A percentile compares a stretch with the other conserved stretches of the same genome.
These are phyloP conservation scores for Polydrusus tereticollis DNA, from an alignment of 2,888 invertebrate species.

Conservation along the genomic window DNA sequence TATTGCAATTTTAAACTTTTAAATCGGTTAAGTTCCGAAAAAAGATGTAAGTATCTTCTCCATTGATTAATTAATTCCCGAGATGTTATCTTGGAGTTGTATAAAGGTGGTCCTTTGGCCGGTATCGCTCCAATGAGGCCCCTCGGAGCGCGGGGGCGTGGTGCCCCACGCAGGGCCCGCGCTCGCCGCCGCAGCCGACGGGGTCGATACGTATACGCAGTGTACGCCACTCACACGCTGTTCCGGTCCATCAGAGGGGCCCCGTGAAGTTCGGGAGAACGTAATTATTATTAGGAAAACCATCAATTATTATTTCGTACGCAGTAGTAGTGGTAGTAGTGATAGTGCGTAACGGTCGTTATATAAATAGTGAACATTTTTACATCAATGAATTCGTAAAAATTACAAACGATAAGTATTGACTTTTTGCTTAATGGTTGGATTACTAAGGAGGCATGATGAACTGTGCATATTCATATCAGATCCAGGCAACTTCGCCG, in stretches of 20 bases:
- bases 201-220: slow-evolving; percentile 55
- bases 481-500: slow-evolving; percentile 64
- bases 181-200: slow-evolving; percentile 32
- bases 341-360: slow-evolving; percentile 60
- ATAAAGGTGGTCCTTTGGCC: slow-evolving; percentile 50
- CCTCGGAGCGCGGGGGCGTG: slow-evolving; percentile 50
- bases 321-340: slow-evolving; percentile 57
- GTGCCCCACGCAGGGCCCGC: slow-evolving; percentile 44
- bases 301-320: slow-evolving; percentile 60
- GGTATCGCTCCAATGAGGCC: slow-evolving; percentile 51
- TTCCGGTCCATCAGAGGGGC: slow-evolving; percentile 57
- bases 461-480: slow-evolving; percentile 65
- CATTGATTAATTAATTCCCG: slow-evolving; percentile 44
- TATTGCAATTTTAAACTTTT: neutral
- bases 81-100: slow-evolving; percentile 46
- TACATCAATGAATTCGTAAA: too few relatives aligned
- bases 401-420: too few relatives aligned
- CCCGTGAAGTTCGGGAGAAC: slow-evolving; percentile 28
- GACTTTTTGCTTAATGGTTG: slow-evolving; percentile 5
- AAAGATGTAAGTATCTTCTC: slow-evolving; percentile 33
- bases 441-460: slow-evolving; percentile 51
- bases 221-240: slow-evolving; percentile 59
- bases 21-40: slow-evolving; percentile 22
- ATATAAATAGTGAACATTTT: slow-evolving; percentile 45
- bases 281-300: slow-evolving; percentile 33